Conservation (phyloP, 2,888 invertebrate species). For the Parnassius smintheus region DNA sequence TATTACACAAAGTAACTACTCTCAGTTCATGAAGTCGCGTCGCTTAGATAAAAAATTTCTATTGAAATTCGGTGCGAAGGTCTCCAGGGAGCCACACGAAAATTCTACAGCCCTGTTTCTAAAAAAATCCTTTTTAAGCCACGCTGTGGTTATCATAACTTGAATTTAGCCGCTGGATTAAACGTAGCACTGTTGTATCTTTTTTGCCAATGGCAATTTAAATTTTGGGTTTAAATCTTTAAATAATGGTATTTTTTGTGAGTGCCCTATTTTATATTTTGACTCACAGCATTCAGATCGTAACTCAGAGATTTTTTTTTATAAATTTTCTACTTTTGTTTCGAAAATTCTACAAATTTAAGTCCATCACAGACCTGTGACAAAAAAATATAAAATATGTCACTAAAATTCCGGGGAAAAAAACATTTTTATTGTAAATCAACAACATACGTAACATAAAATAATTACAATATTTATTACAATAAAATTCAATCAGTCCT, state of each 20-base stretch:
- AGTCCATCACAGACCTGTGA: too few relatives aligned
- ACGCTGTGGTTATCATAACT: constrained; percentile 53
- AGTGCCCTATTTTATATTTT: not conserved
- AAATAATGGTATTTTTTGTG: constrained; percentile 10
- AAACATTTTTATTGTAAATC: too few relatives aligned
- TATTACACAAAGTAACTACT: constrained; percentile 41
- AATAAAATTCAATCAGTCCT: too few relatives aligned
- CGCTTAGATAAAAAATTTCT: constrained; percentile 59
- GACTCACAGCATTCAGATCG: too few relatives aligned
- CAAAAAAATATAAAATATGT: too few relatives aligned
- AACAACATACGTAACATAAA: too few relatives aligned
- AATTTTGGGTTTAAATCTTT: constrained; percentile 5
- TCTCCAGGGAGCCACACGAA: constrained; percentile 47
- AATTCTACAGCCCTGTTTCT: constrained; percentile 61
- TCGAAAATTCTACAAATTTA: too few relatives aligned
- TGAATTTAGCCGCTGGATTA: constrained; percentile 64
- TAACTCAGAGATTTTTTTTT: too few relatives aligned
- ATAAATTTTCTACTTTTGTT: too few relatives aligned
- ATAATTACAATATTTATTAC: too few relatives aligned
- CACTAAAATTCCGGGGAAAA: too few relatives aligned
- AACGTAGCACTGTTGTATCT: constrained; percentile 44
- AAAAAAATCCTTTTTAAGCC: constrained; percentile 62
- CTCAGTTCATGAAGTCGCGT: constrained; percentile 34
- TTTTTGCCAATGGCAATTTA: constrained; percentile 37
- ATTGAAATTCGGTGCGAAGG: constrained; percentile 62